A percentile compares a stretch with the other conserved stretches of the same genome.
These are phyloP conservation scores for Platichthys stellatus DNA, from an alignment of 2,113 vertebrate genomes.

Conservation along the genomic window DNA sequence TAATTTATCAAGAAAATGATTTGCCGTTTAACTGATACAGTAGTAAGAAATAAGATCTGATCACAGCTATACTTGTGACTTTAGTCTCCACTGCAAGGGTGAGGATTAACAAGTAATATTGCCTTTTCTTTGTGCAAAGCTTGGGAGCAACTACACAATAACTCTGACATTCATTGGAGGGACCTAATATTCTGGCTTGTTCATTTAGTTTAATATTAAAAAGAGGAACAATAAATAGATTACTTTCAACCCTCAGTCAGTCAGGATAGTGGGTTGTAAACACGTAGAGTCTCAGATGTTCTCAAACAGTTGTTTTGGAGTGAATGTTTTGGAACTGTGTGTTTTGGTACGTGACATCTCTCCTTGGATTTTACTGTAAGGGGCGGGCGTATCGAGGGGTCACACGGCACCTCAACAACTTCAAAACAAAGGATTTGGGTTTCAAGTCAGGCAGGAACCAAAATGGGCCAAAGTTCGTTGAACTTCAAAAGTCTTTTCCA, in stretches of 20 bases:
- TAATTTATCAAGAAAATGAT: no score
- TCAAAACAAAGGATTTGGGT: conserved; percentile 78
- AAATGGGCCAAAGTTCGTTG: conserved; percentile 70
- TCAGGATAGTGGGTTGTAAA: conserved; percentile 15
- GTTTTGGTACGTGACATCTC: conserved; percentile 48
- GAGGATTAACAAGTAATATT: no score
- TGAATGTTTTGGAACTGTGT: conserved; percentile 40
- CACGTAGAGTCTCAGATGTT: conserved; percentile 18
- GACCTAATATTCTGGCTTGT: background rate
- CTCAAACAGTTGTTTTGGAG: conserved; percentile 39
- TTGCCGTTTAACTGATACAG: no score
- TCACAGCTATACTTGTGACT: no score
- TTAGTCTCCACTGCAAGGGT: no score
- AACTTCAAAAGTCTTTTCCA: conserved; percentile 50
- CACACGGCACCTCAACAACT: conserved; percentile 36
- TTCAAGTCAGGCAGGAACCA: conserved; percentile 53
- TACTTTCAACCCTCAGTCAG: background rate
- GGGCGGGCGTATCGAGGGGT: background rate
- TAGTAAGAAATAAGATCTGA: no score
- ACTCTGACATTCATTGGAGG: background rate
- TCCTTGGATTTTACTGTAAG: conserved; percentile 47
- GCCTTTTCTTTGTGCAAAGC: no score
- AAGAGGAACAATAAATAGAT: background rate
- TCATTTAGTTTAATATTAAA: background rate
- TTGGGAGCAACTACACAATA: background rate